These are phyloP conservation scores for Prochilodus magdalenae DNA, from an alignment of 2,113 vertebrate genomes.

Conservation along the genomic window DNA sequence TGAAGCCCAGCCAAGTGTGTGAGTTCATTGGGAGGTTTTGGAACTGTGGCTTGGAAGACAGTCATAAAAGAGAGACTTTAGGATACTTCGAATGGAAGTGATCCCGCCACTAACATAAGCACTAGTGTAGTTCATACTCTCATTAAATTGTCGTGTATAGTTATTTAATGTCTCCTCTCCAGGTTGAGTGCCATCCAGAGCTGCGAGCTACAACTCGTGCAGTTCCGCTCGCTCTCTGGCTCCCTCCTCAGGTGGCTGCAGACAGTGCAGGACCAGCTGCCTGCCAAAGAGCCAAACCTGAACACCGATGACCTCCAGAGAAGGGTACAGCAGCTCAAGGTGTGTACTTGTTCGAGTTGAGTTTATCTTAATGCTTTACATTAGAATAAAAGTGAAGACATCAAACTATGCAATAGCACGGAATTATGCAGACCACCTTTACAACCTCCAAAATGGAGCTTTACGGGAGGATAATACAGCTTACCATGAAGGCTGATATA, in stretches of 20 bases:
- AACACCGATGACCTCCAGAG: constrained; percentile 86
- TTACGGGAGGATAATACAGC: no score
- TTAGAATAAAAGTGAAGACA: no score
- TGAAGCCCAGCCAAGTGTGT: background rate
- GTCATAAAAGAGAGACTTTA: background rate
- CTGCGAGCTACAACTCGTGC: constrained; percentile 75
- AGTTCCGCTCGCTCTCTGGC: constrained; percentile 76
- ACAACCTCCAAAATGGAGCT: no score
- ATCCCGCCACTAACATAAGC: background rate
- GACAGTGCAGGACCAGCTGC: constrained; percentile 84
- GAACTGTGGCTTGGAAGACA: constrained; percentile 12
- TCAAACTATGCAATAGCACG: no score
- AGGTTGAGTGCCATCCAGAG: constrained; percentile 73
- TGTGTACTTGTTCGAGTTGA: no score
- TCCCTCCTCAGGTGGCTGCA: constrained; percentile 90
- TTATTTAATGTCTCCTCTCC: constrained; percentile 9
- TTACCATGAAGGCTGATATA: no score
- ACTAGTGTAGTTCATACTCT: background rate
- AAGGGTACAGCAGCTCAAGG: constrained; percentile 86
- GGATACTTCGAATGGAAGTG: background rate
- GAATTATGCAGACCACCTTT: no score
- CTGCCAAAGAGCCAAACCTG: constrained; percentile 79
- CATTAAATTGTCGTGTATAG: background rate
- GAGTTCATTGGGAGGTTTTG: background rate
- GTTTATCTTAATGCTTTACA: no score